Conservation (phyloP, 2,797 vertebrate genomes). For the Selene dorsalis region DNA sequence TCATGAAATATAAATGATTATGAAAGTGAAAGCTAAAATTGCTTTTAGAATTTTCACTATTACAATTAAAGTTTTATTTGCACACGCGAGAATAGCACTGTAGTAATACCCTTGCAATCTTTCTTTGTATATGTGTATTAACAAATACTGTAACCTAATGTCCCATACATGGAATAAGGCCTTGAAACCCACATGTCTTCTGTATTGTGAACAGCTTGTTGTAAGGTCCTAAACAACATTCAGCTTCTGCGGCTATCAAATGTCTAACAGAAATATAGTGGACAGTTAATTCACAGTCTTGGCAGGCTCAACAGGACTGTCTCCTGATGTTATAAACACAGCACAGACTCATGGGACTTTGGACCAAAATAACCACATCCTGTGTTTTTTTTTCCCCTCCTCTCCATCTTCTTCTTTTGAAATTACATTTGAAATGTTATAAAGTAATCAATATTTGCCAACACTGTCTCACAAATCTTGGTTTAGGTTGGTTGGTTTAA, state of each 20-base stretch:
- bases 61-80: constrained; percentile 46
- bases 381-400: background rate
- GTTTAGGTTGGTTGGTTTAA: constrained; percentile 44
- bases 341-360: constrained; percentile 45
- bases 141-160: constrained; percentile 32
- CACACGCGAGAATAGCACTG: constrained; percentile 10
- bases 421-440: constrained; percentile 67
- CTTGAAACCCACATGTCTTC: constrained; percentile 29
- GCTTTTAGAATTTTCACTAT: constrained; percentile 18
- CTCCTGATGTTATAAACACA: constrained; percentile 61
- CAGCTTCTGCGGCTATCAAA: constrained; percentile 48
- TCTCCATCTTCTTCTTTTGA: background rate
- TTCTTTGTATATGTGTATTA: background rate
- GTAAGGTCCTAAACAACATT: constrained; percentile 49
- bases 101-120: constrained; percentile 30
- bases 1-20: constrained; percentile 72
- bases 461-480: constrained; percentile 43
- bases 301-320: constrained; percentile 53
- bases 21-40: constrained; percentile 57
- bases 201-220: constrained; percentile 45
- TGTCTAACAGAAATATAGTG: constrained; percentile 52
- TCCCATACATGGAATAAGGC: constrained; percentile 33
- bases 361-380: constrained; percentile 51
- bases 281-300: constrained; percentile 60
- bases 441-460: constrained; percentile 71